phyloP scores from a whole-genome alignment of 2,888 invertebrate species.

The Caenorhabditis sulstoni region DNA sequence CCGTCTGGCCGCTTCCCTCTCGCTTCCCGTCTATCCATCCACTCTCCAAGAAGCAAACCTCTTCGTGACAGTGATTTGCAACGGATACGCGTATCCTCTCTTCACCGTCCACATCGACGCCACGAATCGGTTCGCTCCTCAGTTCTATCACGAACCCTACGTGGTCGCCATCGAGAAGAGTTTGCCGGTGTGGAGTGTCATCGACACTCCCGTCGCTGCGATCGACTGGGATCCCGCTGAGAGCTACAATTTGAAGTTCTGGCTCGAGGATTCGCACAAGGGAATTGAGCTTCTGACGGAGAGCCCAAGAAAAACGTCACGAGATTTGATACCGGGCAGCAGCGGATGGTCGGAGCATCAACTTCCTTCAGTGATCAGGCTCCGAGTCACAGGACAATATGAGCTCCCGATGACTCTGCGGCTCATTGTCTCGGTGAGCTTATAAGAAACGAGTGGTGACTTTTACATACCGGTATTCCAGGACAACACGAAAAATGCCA shows the following conservation, averaged over 20 bases:
- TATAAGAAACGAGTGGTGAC: no score
- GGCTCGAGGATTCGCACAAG: conserved; percentile 63
- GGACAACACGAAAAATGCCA: conserved; percentile 62
- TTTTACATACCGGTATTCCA: conserved; percentile 48
- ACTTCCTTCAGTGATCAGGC: conserved; percentile 35
- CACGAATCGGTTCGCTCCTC: conserved; percentile 73
- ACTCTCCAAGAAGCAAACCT: conserved; percentile 72
- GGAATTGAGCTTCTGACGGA: conserved; percentile 60
- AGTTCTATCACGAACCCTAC: conserved; percentile 76
- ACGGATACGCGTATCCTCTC: conserved; percentile 74
- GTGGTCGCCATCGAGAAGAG: conserved; percentile 66
- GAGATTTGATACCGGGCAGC: conserved; percentile 48
- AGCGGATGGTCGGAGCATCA: conserved; percentile 54
- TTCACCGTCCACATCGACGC: conserved; percentile 73
- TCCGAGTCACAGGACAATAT: conserved; percentile 36
- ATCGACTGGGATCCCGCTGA: conserved; percentile 77
- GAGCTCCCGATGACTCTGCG: conserved; percentile 53
- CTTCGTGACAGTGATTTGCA: conserved; percentile 76
- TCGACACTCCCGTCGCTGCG: conserved; percentile 75
- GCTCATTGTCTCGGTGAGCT: conserved; percentile 58
- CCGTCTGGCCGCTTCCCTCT: conserved; percentile 44
- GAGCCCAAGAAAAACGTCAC: conserved; percentile 11
- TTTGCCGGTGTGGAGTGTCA: conserved; percentile 63
- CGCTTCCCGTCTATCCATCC: conserved; percentile 74
- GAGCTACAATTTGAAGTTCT: conserved; percentile 68